Percentiles rank a stretch among this genome's conserved stretches.
phyloP scores from a whole-genome alignment of 2,797 vertebrate species.

The Sebastes oblongus region DNA sequence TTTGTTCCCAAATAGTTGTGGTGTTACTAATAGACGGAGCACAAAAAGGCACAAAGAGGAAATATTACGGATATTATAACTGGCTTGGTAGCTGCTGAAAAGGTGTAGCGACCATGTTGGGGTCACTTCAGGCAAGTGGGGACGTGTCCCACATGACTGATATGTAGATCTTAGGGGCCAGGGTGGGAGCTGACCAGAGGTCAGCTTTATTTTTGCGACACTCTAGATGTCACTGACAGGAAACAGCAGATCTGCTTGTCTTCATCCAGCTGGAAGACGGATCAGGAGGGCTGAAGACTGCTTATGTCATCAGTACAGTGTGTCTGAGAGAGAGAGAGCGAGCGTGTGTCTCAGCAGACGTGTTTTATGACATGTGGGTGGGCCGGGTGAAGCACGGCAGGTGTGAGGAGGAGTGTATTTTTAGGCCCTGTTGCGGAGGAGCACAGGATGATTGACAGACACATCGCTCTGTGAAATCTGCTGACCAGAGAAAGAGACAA shows the following conservation, averaged over 20 bases:
- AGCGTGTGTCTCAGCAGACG: conserved; percentile 36
- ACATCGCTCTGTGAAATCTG: conserved; percentile 30
- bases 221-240: conserved; percentile 39
- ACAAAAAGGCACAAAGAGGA: not conserved
- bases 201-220: conserved; percentile 34
- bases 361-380: conserved; percentile 53
- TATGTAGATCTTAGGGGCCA: not conserved
- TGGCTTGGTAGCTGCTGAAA: not conserved
- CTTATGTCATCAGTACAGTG: conserved; percentile 57
- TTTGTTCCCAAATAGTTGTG: conserved; percentile 21
- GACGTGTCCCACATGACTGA: not conserved
- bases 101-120: not conserved
- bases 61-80: not conserved
- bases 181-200: not conserved
- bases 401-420: conserved; percentile 66
- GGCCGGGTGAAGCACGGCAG: conserved; percentile 57
- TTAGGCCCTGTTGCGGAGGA: conserved; percentile 56
- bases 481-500: conserved; percentile 31
- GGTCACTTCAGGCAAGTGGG: conserved; percentile 29
- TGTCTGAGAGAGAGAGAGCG: conserved; percentile 26
- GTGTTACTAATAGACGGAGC: not conserved
- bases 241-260: conserved; percentile 48
- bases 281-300: conserved; percentile 50
- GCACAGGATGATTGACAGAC: conserved; percentile 40
- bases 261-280: conserved; percentile 53